These are phyloP conservation scores for Sebastes hubbsi DNA, from an alignment of 2,797 vertebrate genomes.

Conservation along the genomic window DNA sequence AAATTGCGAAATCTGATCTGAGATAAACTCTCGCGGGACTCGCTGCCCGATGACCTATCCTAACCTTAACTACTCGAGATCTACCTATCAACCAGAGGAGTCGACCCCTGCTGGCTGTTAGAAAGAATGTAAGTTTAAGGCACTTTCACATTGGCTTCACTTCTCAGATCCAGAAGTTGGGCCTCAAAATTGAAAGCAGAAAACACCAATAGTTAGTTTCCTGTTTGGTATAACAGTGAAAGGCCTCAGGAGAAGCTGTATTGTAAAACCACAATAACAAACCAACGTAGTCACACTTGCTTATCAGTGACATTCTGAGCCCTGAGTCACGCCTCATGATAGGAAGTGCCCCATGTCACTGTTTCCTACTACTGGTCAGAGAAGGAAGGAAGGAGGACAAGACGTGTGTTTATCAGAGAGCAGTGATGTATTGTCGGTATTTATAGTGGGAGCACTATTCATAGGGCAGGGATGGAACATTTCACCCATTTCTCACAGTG, in stretches of 20 bases:
- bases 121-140: not conserved
- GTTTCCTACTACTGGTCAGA: slow-evolving; percentile 31
- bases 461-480: slow-evolving; percentile 35
- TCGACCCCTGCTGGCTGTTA: not conserved
- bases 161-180: not conserved
- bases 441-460: slow-evolving; percentile 17
- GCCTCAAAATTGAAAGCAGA: not conserved
- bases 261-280: not conserved
- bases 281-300: not conserved
- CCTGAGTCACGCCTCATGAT: not conserved
- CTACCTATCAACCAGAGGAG: not conserved
- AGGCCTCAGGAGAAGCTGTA: not conserved
- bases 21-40: too few relatives aligned
- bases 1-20: too few relatives aligned
- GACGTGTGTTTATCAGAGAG: slow-evolving; percentile 53
- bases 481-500: slow-evolving; percentile 17
- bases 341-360: slow-evolving; percentile 55
- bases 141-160: not conserved
- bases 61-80: too few relatives aligned
- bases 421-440: slow-evolving; percentile 25
- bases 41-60: too few relatives aligned
- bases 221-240: slow-evolving; percentile 41
- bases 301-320: slow-evolving; percentile 40
- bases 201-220: slow-evolving; percentile 21
- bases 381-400: slow-evolving; percentile 50